Conservation (phyloP, 2,113 vertebrate species). For the Dolichallabes microphthalmus region DNA sequence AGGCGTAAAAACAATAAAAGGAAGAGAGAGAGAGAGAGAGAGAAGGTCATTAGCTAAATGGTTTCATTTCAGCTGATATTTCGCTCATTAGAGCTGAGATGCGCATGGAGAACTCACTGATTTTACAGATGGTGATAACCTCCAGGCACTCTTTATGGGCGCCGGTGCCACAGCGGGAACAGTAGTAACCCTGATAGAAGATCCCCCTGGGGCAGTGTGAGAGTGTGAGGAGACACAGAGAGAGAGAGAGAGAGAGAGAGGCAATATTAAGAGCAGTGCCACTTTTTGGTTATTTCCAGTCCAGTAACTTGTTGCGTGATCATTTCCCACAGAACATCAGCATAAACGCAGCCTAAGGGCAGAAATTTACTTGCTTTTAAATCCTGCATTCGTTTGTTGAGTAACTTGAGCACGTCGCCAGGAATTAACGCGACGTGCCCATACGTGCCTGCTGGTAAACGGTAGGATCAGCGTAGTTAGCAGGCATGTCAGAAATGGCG, state of each 20-base stretch:
- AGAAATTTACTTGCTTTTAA: no score
- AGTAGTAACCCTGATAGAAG: constrained; percentile 97
- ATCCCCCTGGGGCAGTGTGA: constrained; percentile 77
- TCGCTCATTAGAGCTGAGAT: constrained; percentile 20
- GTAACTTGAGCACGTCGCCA: no score
- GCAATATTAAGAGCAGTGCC: neutral
- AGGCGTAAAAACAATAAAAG: neutral
- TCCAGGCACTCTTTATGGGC: constrained; percentile 98
- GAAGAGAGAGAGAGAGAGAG: constrained; percentile 20
- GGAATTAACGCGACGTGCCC: no score
- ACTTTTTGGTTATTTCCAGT: constrained; percentile 2
- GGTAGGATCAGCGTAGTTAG: no score
- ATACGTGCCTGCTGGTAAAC: no score
- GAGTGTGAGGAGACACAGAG: neutral
- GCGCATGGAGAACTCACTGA: constrained; percentile 77
- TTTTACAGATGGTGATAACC: constrained; percentile 91
- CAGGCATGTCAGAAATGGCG: no score
- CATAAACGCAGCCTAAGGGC: neutral
- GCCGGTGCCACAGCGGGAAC: constrained; percentile 87
- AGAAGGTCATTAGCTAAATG: constrained; percentile 30
- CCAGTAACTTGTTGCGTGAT: neutral
- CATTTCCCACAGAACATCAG: neutral
- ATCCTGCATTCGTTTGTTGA: no score
- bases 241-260: neutral
- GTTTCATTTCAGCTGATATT: constrained; percentile 12